Conservation (phyloP, 23 tunicate genomes). For the Trididemnum clinides region DNA sequence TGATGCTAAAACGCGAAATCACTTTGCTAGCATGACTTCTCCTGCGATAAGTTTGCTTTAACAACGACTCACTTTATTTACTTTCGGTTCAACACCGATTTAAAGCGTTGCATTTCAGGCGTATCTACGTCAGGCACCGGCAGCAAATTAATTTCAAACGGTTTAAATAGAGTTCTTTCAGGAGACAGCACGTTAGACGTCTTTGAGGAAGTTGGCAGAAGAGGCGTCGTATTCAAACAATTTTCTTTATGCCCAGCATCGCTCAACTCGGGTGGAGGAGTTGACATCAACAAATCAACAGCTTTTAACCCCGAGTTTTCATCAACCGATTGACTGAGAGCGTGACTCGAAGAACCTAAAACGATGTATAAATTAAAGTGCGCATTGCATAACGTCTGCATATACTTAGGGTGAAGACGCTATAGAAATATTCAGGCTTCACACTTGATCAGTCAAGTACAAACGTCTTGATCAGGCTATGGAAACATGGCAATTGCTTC, state of each 20-base stretch:
- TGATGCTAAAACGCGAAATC: no score
- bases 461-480: no score
- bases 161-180: slow-evolving; percentile 6
- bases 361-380: no score
- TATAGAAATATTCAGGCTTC: no score
- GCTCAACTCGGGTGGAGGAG: slow-evolving; percentile 18
- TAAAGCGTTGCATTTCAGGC: slow-evolving; percentile 33
- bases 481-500: no score
- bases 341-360: background rate
- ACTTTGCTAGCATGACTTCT: no score
- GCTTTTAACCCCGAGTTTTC: background rate
- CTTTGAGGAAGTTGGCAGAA: background rate
- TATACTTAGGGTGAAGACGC: no score
- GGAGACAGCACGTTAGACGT: background rate
- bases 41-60: no score
- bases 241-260: background rate
- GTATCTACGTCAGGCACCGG: slow-evolving; percentile 27
- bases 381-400: no score
- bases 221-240: background rate
- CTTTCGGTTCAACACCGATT: background rate
- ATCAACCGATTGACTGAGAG: background rate
- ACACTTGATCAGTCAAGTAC: no score
- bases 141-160: slow-evolving; percentile 2
- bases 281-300: slow-evolving; percentile 41
- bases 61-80: no score